Evolutionary conservation across 2,888 invertebrate species (phyloP), one percentile per base, ranked within the genome.

Genomic region (Caenorhabditis doughertyi): DNA sequence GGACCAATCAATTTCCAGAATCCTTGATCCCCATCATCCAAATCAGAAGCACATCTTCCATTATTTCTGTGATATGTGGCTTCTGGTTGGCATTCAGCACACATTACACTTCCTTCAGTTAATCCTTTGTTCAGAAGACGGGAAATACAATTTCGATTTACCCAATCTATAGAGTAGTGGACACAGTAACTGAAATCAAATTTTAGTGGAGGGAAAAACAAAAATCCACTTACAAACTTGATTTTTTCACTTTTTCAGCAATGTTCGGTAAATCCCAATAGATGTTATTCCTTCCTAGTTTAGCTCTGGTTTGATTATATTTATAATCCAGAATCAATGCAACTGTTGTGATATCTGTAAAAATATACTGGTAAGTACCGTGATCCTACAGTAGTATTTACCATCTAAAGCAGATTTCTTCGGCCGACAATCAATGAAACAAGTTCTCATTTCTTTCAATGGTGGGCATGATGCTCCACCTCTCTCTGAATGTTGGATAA

Each of bases 1-100:
- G 90, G 90, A 1, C 90, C 90, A 55, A 90, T 88, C 56, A 90
- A 68, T 80, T 90, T 90, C 90, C 90, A 90, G 76, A 90, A 90
- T 51, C 90, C 90, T 44, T 86, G 84, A 55, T 90, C 88, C 29
- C 89, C 90, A 67, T 90, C 90, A 9, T 90, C 87, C 13, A 90
- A 76, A 74, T 90, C 90, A 11, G 88, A 89, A 7, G 90, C 88
- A 67, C 90, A 90, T 35, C 79, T 55, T 29, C 73, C 77, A 11
- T 77, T 83, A 21, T 87, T 86, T 25, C 90, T 76, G 62, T 90
- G 90, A 13, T 87, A 76, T 64, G 88, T 88, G 9, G 90, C 90
- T 79, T 90, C 88, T 32, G 90, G 90, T 62, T 90, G 90, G 49
- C 90, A 90, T 65, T 90, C 90, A 4, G 89, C 90, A 67, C 90